Conservation (phyloP, 2,888 invertebrate genomes). For the Nomada ruficornis region DNA sequence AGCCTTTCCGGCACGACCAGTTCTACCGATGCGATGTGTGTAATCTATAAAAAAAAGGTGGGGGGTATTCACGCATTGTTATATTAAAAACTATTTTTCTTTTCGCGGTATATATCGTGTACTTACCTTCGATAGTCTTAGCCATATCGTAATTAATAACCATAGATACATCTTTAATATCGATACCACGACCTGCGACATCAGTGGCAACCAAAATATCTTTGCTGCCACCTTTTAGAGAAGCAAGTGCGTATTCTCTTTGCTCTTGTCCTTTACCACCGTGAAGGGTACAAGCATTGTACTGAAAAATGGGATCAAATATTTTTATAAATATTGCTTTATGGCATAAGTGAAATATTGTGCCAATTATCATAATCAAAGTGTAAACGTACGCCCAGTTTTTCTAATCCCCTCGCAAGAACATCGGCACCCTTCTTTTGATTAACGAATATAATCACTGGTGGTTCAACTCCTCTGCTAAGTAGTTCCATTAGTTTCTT, state of each 20-base stretch:
- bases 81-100: background rate
- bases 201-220: slow-evolving; percentile 99
- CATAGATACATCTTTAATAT: slow-evolving; percentile 99
- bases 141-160: slow-evolving; percentile 99
- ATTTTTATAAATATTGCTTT: background rate
- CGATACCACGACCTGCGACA: slow-evolving; percentile 99
- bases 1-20: slow-evolving; percentile 99
- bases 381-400: slow-evolving; percentile 89
- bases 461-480: slow-evolving; percentile 95
- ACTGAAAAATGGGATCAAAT: slow-evolving; percentile 84
- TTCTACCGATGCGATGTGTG: slow-evolving; percentile 99
- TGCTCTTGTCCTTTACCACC: slow-evolving; percentile 99
- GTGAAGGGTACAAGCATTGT: slow-evolving; percentile 98
- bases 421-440: slow-evolving; percentile 99
- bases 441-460: slow-evolving; percentile 99
- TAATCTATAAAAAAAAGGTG: slow-evolving; percentile 87
- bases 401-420: slow-evolving; percentile 97
- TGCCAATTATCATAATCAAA: background rate
- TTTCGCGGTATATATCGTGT: background rate
- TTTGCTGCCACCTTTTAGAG: slow-evolving; percentile 97
- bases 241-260: slow-evolving; percentile 98
- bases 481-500: slow-evolving; percentile 98
- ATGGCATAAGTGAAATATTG: background rate
- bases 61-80: background rate
- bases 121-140: slow-evolving; percentile 95